phyloP scores from a whole-genome alignment of 1,140 invertebrate species.

The Hyphantria cunea region DNA sequence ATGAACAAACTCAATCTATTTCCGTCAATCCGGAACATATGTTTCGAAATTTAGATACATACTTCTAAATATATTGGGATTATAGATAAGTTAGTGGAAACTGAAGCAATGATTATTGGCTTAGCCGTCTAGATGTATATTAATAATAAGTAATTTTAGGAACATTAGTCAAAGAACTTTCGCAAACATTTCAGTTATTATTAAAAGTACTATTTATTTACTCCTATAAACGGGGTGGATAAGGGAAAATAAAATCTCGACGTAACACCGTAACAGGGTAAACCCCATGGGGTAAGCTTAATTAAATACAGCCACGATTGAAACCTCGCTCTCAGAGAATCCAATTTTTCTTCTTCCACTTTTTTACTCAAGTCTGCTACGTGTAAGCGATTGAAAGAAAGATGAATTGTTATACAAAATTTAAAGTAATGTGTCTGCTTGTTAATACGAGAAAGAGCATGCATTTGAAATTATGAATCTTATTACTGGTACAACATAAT shows the following conservation, averaged over 20 bases:
- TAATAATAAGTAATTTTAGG: too few relatives aligned
- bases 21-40: too few relatives aligned
- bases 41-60: too few relatives aligned
- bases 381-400: conserved; percentile 8
- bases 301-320: conserved; percentile 64
- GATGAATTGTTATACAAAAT: conserved; percentile 25
- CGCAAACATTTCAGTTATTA: background rate
- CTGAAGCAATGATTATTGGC: too few relatives aligned
- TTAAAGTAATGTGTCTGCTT: too few relatives aligned
- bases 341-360: conserved; percentile 50
- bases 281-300: conserved; percentile 52
- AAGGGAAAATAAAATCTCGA: conserved; percentile 30
- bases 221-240: conserved; percentile 8
- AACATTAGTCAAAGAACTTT: background rate
- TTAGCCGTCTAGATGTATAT: too few relatives aligned
- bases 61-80: too few relatives aligned
- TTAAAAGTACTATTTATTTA: conserved; percentile 23
- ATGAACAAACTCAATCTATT: too few relatives aligned
- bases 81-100: too few relatives aligned
- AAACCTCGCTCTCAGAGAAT: conserved; percentile 57
- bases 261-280: conserved; percentile 25
- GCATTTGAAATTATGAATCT: too few relatives aligned
- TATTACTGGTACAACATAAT: too few relatives aligned
- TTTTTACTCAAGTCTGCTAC: conserved; percentile 30
- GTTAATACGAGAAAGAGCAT: too few relatives aligned